A percentile compares a stretch with the other conserved stretches of the same genome.
phyloP scores from a whole-genome alignment of 2,888 invertebrate species.

The Zygaena filipendulae region DNA sequence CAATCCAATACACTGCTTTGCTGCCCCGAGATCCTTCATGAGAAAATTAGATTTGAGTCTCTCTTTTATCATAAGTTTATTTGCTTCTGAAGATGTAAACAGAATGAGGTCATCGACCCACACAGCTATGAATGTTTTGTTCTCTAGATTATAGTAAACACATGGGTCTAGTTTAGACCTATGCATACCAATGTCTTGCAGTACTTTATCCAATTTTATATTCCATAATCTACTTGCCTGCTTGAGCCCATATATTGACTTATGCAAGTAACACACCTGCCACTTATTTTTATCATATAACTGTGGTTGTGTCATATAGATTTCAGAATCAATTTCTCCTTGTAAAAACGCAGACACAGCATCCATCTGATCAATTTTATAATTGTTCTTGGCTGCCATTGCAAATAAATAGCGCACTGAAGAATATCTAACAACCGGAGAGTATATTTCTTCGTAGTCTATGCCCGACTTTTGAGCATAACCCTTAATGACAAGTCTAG shows the following conservation, averaged over 20 bases:
- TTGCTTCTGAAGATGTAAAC: slow-evolving; percentile 2
- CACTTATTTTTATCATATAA: slow-evolving; percentile 6
- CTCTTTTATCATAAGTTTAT: slow-evolving; percentile 3
- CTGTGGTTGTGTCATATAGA: slow-evolving; percentile 16
- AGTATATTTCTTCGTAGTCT: no score
- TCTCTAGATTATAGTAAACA: slow-evolving; percentile 11
- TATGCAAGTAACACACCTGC: slow-evolving; percentile 16
- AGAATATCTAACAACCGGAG: slow-evolving; percentile 18
- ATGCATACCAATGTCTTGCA: slow-evolving; percentile 9
- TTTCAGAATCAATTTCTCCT: slow-evolving; percentile 16
- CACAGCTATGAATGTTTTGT: slow-evolving; percentile 10
- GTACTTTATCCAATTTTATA: slow-evolving; percentile 4
- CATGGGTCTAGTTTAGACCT: slow-evolving; percentile 12
- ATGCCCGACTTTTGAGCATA: no score
- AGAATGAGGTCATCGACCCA: slow-evolving; percentile 17
- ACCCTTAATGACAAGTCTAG: no score
- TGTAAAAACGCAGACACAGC: slow-evolving; percentile 16
- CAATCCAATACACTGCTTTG: no score
- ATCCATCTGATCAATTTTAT: slow-evolving; percentile 16
- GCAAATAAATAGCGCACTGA: slow-evolving; percentile 13
- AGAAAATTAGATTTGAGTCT: slow-evolving; percentile 1
- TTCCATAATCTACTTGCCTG: slow-evolving; percentile 13
- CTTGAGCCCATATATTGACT: slow-evolving; percentile 16
- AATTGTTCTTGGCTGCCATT: slow-evolving; percentile 7
- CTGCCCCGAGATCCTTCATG: slow-evolving; percentile 12